Conservation (phyloP, 1,140 invertebrate species). For the Halesus radiatus region DNA sequence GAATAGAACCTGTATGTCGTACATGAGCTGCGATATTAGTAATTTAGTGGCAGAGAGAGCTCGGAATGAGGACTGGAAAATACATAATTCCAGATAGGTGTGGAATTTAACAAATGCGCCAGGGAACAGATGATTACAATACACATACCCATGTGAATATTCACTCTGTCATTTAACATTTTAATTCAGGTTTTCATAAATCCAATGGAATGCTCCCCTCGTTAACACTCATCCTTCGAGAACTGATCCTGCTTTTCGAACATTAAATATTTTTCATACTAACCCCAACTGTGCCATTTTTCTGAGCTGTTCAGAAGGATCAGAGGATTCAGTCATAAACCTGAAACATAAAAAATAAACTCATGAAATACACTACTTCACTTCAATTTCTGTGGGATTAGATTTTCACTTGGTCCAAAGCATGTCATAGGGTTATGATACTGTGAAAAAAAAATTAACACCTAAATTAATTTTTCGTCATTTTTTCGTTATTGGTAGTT, state of each 20-base stretch:
- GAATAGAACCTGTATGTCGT: no score
- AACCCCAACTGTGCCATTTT: constrained; percentile 26
- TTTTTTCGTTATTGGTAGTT: constrained; percentile 1
- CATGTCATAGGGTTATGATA: constrained; percentile 39
- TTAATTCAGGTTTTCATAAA: background rate
- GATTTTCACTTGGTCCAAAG: background rate
- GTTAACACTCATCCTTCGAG: no score
- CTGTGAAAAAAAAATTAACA: constrained; percentile 14
- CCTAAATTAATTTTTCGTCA: background rate
- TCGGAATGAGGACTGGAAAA: no score
- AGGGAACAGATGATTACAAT: background rate
- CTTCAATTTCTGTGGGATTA: background rate
- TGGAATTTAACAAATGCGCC: no score
- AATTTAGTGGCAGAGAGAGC: no score
- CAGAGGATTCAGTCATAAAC: background rate
- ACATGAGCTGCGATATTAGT: no score
- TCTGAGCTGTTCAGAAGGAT: background rate
- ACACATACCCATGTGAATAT: background rate
- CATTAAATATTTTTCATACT: background rate
- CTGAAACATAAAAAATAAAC: constrained; percentile 21
- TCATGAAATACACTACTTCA: constrained; percentile 9
- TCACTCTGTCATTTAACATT: background rate
- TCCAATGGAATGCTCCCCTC: no score
- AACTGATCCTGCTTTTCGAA: background rate
- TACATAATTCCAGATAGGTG: no score